Percentiles rank a stretch among this genome's conserved stretches.
phyloP scores from a whole-genome alignment of 1,140 invertebrate species.

The Drosophila novamexicana region DNA sequence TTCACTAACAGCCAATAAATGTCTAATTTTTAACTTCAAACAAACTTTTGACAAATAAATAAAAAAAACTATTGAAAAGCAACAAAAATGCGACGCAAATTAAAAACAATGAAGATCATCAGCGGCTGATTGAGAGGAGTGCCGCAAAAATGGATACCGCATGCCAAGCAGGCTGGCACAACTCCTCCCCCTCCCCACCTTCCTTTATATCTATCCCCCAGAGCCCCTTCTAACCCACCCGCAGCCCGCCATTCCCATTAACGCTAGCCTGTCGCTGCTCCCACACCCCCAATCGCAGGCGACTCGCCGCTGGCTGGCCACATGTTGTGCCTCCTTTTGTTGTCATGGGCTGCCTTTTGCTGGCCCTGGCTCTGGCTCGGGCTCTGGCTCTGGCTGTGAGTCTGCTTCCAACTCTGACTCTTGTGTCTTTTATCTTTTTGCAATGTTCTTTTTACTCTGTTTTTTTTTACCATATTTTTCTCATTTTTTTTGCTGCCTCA shows the following conservation, averaged over 20 bases:
- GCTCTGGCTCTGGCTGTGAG: neutral
- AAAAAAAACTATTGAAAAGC: conserved; percentile 19
- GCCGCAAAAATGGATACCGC: conserved; percentile 62
- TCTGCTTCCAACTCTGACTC: conserved; percentile 23
- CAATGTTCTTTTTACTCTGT: conserved; percentile 32
- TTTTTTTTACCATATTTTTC: conserved; percentile 34
- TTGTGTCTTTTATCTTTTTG: conserved; percentile 34
- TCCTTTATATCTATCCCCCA: neutral
- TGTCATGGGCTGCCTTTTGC: conserved; percentile 19
- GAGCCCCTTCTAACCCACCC: neutral
- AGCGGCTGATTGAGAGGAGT: conserved; percentile 68
- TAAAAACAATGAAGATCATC: conserved; percentile 78
- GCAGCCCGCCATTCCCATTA: neutral
- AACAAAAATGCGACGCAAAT: conserved; percentile 52
- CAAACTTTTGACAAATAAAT: conserved; percentile 1
- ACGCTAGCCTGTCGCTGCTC: conserved; percentile 16
- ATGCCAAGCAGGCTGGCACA: conserved; percentile 51
- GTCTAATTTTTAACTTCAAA: conserved; percentile 15
- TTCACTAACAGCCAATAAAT: conserved; percentile 4
- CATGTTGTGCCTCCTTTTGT: conserved; percentile 65
- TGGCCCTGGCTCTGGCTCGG: neutral
- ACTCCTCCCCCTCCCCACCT: neutral
- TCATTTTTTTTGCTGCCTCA: conserved; percentile 39
- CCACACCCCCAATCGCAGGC: conserved; percentile 26
- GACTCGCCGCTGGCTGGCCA: conserved; percentile 29